A percentile compares a stretch with the other conserved stretches of the same genome.
These are phyloP conservation scores for Drosophila kuntzei DNA, from an alignment of 2,888 invertebrate species.

Conservation along the genomic window DNA sequence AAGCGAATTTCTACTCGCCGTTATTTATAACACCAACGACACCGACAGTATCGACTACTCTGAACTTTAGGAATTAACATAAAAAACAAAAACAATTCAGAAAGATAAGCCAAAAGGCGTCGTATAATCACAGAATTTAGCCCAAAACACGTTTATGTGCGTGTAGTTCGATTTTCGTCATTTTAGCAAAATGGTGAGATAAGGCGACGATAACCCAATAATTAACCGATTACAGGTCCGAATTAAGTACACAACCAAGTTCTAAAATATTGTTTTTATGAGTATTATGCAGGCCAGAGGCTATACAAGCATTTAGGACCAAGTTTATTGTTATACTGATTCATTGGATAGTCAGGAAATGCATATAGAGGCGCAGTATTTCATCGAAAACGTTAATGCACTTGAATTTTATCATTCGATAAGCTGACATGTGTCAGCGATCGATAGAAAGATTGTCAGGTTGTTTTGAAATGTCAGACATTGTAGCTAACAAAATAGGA, in stretches of 20 bases:
- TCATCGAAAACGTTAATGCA: constrained; percentile 5
- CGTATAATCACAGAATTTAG: constrained; percentile 42
- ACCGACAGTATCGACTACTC: constrained; percentile 3
- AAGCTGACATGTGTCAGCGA: constrained; percentile 2
- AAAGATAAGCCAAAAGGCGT: constrained; percentile 56
- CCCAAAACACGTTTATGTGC: constrained; percentile 29
- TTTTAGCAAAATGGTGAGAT: constrained; percentile 33
- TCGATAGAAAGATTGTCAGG: not conserved
- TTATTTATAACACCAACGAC: constrained; percentile 66
- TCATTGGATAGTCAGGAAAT: constrained; percentile 22
- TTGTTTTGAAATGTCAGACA: not conserved
- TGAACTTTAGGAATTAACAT: constrained; percentile 48
- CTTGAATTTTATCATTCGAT: constrained; percentile 33
- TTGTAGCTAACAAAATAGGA: not conserved
- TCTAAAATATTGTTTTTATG: constrained; percentile 16
- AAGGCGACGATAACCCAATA: constrained; percentile 36
- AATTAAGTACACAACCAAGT: constrained; percentile 1
- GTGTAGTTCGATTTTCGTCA: constrained; percentile 39
- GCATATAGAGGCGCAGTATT: constrained; percentile 26
- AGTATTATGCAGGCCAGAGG: constrained; percentile 3
- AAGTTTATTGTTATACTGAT: constrained; percentile 35
- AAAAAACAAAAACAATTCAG: constrained; percentile 54
- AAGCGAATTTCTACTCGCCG: constrained; percentile 44
- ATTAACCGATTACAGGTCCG: constrained; percentile 23
- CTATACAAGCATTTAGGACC: not conserved